phyloP scores from a whole-genome alignment of 2,888 invertebrate species.

The Megamerina dolium region DNA sequence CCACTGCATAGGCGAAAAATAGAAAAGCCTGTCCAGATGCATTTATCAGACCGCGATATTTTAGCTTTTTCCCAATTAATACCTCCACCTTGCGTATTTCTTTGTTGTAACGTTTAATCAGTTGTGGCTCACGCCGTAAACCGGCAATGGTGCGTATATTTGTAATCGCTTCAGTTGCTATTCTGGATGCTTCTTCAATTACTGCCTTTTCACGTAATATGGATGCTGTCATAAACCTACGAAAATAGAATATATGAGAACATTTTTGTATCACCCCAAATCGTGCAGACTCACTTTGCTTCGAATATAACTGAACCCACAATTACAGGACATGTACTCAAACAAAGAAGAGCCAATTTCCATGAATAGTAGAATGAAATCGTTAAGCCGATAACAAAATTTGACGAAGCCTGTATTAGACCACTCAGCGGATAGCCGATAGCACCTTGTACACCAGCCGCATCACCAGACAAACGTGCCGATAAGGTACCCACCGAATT shows the following conservation, averaged over 20 bases:
- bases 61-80: conserved; percentile 53
- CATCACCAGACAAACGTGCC: conserved; percentile 65
- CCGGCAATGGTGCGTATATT: conserved; percentile 68
- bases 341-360: conserved; percentile 64
- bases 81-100: conserved; percentile 54
- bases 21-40: conserved; percentile 66
- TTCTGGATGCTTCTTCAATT: conserved; percentile 62
- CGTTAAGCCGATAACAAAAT: conserved; percentile 58
- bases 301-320: conserved; percentile 63
- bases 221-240: conserved; percentile 56
- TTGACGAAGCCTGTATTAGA: conserved; percentile 62
- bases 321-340: conserved; percentile 64
- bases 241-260: not conserved
- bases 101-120: conserved; percentile 56
- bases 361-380: conserved; percentile 63
- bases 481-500: conserved; percentile 68
- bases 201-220: conserved; percentile 58
- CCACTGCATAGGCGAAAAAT: conserved; percentile 66
- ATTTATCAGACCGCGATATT: conserved; percentile 63
- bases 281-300: conserved; percentile 46
- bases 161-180: conserved; percentile 68
- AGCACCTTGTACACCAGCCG: conserved; percentile 68
- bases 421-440: conserved; percentile 66
- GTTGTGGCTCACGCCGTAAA: conserved; percentile 58
- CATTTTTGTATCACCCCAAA: not conserved